phyloP scores from a whole-genome alignment of 2,888 invertebrate genomes.

The Drosophila diplacantha region DNA sequence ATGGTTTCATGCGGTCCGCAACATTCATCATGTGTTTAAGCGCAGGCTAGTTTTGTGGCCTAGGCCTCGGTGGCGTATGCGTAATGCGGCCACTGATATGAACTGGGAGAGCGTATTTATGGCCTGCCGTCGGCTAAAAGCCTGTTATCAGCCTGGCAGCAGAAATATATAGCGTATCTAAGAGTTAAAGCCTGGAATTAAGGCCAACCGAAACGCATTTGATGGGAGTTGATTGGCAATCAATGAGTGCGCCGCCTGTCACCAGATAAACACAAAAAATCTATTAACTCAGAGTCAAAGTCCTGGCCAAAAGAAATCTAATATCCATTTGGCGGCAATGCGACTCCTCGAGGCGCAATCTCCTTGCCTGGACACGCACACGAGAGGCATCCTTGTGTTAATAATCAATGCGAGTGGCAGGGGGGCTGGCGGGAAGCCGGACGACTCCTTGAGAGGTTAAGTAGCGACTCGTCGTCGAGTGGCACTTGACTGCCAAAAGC shows the following conservation, averaged over 20 bases:
- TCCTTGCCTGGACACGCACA: constrained; percentile 32
- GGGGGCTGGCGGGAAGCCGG: constrained; percentile 11
- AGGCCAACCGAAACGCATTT: constrained; percentile 57
- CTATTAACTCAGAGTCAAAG: constrained; percentile 53
- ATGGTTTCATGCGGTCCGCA: constrained; percentile 1
- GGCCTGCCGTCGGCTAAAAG: constrained; percentile 13
- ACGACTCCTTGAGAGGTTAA: constrained; percentile 64
- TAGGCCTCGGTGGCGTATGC: constrained; percentile 47
- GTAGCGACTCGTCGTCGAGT: constrained; percentile 52
- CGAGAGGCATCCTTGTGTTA: constrained; percentile 33
- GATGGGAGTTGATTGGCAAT: constrained; percentile 70
- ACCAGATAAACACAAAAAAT: constrained; percentile 59
- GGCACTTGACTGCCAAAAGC: constrained; percentile 56
- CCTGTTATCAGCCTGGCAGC: constrained; percentile 30
- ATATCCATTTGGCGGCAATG: constrained; percentile 34
- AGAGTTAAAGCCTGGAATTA: constrained; percentile 30
- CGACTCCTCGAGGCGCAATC: constrained; percentile 27
- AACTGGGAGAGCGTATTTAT: constrained; percentile 34
- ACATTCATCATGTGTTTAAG: constrained; percentile 39
- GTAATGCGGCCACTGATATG: constrained; percentile 41
- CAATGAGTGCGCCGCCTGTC: constrained; percentile 49
- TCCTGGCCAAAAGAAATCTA: constrained; percentile 25
- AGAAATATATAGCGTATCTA: constrained; percentile 13
- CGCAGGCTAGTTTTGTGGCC: constrained; percentile 30
- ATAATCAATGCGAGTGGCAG: constrained; percentile 33